A percentile compares a stretch with the other conserved stretches of the same genome.
phyloP scores from a whole-genome alignment of 2,888 invertebrate species.

The Drosophila cognata region DNA sequence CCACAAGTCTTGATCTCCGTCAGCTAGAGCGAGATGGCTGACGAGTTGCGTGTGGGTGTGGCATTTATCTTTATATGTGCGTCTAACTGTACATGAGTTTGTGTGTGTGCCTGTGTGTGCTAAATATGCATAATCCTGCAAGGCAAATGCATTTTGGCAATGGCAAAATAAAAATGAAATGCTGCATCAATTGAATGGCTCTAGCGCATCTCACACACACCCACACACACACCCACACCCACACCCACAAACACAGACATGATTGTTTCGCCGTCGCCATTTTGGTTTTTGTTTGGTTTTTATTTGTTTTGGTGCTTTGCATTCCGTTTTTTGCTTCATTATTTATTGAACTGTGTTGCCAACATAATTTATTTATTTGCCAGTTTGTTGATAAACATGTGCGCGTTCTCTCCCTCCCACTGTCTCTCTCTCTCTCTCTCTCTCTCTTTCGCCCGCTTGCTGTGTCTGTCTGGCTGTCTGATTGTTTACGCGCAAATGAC shows the following conservation, averaged over 20 bases:
- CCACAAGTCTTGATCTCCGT: slow-evolving; percentile 10
- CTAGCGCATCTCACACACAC: slow-evolving; percentile 22
- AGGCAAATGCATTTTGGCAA: slow-evolving; percentile 63
- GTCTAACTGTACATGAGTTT: neutral
- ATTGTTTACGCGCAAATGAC: slow-evolving; percentile 79
- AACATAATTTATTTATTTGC: slow-evolving; percentile 75
- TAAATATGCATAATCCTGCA: slow-evolving; percentile 39
- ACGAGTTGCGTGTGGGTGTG: slow-evolving; percentile 42
- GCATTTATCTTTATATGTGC: slow-evolving; percentile 28
- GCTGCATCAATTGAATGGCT: slow-evolving; percentile 34
- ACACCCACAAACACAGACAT: slow-evolving; percentile 5
- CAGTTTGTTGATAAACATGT: slow-evolving; percentile 75
- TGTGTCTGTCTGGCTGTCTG: slow-evolving; percentile 44
- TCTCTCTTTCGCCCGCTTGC: neutral
- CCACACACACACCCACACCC: neutral
- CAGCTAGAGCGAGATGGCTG: slow-evolving; percentile 46
- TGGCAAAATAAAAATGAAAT: slow-evolving; percentile 26
- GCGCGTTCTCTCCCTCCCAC: slow-evolving; percentile 21
- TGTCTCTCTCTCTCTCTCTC: neutral
- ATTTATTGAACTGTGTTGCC: slow-evolving; percentile 67
- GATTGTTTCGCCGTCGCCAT: slow-evolving; percentile 31
- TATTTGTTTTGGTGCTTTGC: slow-evolving; percentile 36
- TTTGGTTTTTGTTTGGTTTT: slow-evolving; percentile 47
- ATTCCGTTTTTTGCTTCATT: slow-evolving; percentile 45
- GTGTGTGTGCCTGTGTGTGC: neutral